Evolutionary conservation across 2,113 vertebrate species (phyloP).

Genomic region (Chamaea fasciata): DNA sequence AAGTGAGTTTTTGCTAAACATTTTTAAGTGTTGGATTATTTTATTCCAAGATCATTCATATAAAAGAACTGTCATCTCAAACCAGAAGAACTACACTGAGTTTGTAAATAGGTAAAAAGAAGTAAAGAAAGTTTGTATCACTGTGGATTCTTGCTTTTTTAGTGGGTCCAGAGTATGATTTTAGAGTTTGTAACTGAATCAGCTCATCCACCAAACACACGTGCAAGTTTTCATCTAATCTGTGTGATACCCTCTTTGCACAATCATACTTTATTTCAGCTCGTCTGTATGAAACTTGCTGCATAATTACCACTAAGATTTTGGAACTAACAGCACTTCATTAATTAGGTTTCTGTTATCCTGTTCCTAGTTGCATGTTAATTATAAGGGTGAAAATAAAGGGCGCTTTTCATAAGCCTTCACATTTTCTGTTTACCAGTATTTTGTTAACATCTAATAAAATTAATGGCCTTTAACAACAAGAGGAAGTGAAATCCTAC

Average conservation of each 20-base stretch:
- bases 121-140: neutral
- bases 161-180: constrained; percentile 4
- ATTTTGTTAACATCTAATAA: constrained; percentile 66
- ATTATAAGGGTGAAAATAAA: constrained; percentile 64
- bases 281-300: constrained; percentile 34
- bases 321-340: constrained; percentile 23
- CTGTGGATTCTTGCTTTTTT: constrained; percentile 17
- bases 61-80: neutral
- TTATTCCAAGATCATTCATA: neutral
- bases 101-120: constrained; percentile 19
- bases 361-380: constrained; percentile 39
- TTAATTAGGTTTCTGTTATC: constrained; percentile 59
- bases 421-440: constrained; percentile 72
- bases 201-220: neutral
- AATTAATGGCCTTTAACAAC: constrained; percentile 69
- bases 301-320: constrained; percentile 9
- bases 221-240: neutral
- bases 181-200: constrained; percentile 8
- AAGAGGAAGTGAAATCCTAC: constrained; percentile 69
- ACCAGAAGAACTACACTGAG: neutral
- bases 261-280: constrained; percentile 49
- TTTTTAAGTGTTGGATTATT: neutral
- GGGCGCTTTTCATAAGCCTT: constrained; percentile 59
- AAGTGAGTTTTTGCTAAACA: neutral
- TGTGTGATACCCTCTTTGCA: neutral